Evolutionary conservation across 2,888 invertebrate genomes (phyloP), one percentile per base, ranked within the genome.

Genomic region (Axea sp.): DNA sequence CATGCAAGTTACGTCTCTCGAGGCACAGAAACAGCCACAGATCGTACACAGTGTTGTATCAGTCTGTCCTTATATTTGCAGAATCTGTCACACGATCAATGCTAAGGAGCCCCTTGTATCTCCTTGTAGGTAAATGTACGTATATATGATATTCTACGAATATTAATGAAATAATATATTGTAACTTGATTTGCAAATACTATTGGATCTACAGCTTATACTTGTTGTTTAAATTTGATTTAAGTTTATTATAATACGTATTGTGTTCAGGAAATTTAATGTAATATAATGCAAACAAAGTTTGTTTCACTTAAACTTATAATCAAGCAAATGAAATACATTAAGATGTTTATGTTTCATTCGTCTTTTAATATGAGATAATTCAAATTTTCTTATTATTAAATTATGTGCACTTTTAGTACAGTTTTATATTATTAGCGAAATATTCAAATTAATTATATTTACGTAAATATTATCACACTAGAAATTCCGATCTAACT

Each of bases 61-160:
- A 79, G 90, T 91, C 77, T 90, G 90, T 39, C 91, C 91, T 30
- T 90, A 89, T 82, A 90, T 91, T 80, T 93, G 92, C 86, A 89
- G 92, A 78, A 93, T 93, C 82, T 93, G 93, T 88, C 90, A 90
- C 79, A 88, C 88, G 19, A 89, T 86, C 78, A 87, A 87, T 30
- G 77, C 83, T 51, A 88, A 87, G 78, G 89, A 90, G 81, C 80
- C 89, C 62, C 88, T 93, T 79, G 91, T 92, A 87, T 92, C 92
- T 0, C 92, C 93, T 76, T 86, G 85, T 82, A 86, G 86, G 86
- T 86, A 81, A 75, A 71, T 64, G 55, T 73, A 64, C 57, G 73
- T 73, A 57, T 55, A 41, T 60, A 37, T 22, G 67, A 62, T 73
- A 62, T 43, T 51, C 55, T 55, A 62, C 49, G 73, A 68, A 67